Percentiles rank a stretch among this genome's conserved stretches.
phyloP scores from a whole-genome alignment of 2,888 invertebrate genomes.

The Kuschelorhynchus macadamiae region DNA sequence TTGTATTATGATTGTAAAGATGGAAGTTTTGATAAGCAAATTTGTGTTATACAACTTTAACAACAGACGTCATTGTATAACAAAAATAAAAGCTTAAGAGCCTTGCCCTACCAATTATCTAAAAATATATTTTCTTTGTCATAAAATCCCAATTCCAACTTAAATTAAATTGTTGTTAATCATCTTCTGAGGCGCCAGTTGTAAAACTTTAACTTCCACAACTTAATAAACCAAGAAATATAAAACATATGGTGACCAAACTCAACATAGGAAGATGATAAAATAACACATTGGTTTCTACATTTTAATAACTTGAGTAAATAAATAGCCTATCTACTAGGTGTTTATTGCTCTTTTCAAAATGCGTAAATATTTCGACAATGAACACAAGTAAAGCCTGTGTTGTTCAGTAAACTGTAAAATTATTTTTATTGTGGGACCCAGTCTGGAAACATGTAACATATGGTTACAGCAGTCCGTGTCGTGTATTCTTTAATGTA shows the following conservation, averaged over 20 bases:
- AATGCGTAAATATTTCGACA: slow-evolving; percentile 74
- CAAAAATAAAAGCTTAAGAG: too few species aligned
- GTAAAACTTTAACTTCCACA: slow-evolving; percentile 36
- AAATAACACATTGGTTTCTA: slow-evolving; percentile 56
- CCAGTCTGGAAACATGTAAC: slow-evolving; percentile 58
- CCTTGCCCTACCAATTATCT: too few species aligned
- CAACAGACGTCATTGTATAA: too few species aligned
- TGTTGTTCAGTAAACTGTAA: slow-evolving; percentile 59
- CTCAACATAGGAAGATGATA: slow-evolving; percentile 59
- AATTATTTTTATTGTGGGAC: slow-evolving; percentile 62
- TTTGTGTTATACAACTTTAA: too few species aligned
- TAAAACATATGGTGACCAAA: slow-evolving; percentile 61
- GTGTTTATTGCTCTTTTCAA: slow-evolving; percentile 72
- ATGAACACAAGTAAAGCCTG: slow-evolving; percentile 60
- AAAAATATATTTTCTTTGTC: too few species aligned
- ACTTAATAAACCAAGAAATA: slow-evolving; percentile 18
- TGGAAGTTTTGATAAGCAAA: too few species aligned
- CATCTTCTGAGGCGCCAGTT: slow-evolving; percentile 31
- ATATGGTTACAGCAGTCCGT: slow-evolving; percentile 51
- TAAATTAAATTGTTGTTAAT: slow-evolving; percentile 17
- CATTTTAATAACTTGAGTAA: slow-evolving; percentile 68
- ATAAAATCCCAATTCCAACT: too few species aligned
- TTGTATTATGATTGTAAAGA: too few species aligned
- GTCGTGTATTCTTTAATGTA: slow-evolving; percentile 57
- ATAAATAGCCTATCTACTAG: slow-evolving; percentile 74